phyloP scores from a whole-genome alignment of 2,113 vertebrate species.

The Percopsis transmontana region DNA sequence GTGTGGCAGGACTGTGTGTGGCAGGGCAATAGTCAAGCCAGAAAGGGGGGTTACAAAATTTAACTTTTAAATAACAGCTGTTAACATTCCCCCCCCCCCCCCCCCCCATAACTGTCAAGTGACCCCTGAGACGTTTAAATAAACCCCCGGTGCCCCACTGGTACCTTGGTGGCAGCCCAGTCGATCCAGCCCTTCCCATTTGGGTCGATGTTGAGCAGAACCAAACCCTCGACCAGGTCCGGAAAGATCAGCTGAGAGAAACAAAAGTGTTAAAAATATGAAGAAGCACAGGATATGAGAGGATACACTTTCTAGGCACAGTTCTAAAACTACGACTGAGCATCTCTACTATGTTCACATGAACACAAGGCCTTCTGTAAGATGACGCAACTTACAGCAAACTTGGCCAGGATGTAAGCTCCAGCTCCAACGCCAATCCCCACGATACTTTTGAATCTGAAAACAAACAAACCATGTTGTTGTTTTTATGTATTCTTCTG shows the following conservation, averaged over 20 bases:
- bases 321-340: too few relatives aligned
- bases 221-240: conserved; percentile 92
- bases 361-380: neutral
- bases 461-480: neutral
- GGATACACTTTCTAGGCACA: too few relatives aligned
- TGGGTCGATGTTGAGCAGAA: conserved; percentile 95
- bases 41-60: too few relatives aligned
- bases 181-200: conserved; percentile 98
- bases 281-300: neutral
- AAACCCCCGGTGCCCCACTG: too few relatives aligned
- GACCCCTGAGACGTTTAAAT: neutral
- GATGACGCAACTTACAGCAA: conserved; percentile 83
- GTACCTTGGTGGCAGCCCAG: conserved; percentile 95
- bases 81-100: neutral
- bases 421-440: conserved; percentile 96
- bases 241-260: conserved; percentile 89
- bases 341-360: neutral
- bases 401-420: conserved; percentile 93
- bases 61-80: too few relatives aligned
- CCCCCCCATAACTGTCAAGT: neutral
- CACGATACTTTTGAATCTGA: conserved; percentile 94
- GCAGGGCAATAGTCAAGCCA: too few relatives aligned
- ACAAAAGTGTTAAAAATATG: neutral
- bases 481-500: too few relatives aligned
- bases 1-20: too few relatives aligned